Evolutionary conservation across 2,888 invertebrate genomes (phyloP).

Genomic region (Callinectes sapidus): DNA sequence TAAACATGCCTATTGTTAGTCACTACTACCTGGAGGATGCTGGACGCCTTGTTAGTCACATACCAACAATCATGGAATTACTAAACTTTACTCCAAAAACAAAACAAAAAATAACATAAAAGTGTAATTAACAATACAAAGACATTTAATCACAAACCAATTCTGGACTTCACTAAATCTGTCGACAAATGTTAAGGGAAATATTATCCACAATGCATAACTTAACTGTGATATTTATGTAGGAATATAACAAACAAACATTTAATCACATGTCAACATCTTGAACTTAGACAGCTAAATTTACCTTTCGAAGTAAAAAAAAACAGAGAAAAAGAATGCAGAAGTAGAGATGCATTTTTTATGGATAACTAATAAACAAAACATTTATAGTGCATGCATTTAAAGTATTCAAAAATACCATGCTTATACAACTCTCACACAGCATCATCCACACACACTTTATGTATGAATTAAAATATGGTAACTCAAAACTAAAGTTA

Average conservation of each 20-base stretch:
- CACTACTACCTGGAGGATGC: background rate
- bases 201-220: too few relatives aligned
- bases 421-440: background rate
- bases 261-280: too few relatives aligned
- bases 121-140: background rate
- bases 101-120: constrained; percentile 41
- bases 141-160: too few relatives aligned
- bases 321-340: background rate
- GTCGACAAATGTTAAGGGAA: too few relatives aligned
- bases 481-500: background rate
- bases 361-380: background rate
- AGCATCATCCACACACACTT: background rate
- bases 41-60: background rate
- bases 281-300: too few relatives aligned
- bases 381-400: background rate
- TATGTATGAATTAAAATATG: background rate
- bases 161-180: too few relatives aligned
- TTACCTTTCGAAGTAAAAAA: too few relatives aligned
- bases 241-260: too few relatives aligned
- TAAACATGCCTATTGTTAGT: constrained; percentile 35
- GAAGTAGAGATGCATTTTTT: background rate
- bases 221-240: too few relatives aligned
- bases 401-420: background rate
- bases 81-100: constrained; percentile 5
- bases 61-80: background rate